Conservation (phyloP, 2,113 vertebrate genomes). For the Rhombomys opimus region DNA sequence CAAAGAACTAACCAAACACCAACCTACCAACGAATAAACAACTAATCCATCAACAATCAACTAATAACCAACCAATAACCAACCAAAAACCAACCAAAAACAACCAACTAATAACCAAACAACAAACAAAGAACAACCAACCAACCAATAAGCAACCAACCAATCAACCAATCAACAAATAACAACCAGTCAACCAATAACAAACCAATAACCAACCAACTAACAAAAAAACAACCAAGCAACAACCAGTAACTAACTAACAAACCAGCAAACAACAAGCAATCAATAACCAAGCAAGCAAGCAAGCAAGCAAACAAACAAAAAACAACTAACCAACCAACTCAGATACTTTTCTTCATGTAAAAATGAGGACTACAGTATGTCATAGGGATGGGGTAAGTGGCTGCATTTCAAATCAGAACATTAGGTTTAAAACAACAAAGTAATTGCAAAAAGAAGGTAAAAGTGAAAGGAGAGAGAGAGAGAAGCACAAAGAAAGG, state of each 20-base stretch:
- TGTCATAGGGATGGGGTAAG: background rate
- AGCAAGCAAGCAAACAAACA: background rate
- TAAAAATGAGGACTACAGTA: background rate
- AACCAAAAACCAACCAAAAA: background rate
- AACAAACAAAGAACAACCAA: no score
- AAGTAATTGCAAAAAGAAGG: background rate
- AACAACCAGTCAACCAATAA: background rate
- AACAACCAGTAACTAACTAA: background rate
- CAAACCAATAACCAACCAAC: background rate
- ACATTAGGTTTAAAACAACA: constrained; percentile 6
- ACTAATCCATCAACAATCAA: background rate
- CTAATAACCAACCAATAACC: background rate
- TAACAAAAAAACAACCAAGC: background rate
- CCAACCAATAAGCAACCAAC: background rate
- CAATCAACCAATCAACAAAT: background rate
- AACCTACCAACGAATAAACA: background rate
- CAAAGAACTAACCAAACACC: background rate
- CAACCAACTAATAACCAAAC: no score
- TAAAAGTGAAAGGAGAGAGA: background rate
- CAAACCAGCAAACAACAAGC: background rate
- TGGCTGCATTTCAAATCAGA: background rate
- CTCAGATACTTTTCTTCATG: background rate
- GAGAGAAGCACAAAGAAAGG: background rate
- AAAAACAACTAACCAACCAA: background rate
- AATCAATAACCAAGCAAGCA: background rate